Conservation (phyloP, 2,797 vertebrate species). For the Enteromius treurensis region DNA sequence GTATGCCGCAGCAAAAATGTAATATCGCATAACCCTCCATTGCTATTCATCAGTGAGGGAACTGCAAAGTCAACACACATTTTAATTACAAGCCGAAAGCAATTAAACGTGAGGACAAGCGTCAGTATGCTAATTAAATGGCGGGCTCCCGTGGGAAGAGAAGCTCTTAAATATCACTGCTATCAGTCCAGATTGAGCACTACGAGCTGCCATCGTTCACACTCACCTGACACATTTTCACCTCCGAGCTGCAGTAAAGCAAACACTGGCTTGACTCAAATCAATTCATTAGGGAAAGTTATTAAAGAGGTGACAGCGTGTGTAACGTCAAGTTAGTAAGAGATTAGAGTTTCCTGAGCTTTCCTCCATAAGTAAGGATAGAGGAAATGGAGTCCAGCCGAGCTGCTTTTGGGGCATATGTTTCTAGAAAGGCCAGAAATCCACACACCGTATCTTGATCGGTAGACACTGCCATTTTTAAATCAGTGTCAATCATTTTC, state of each 20-base stretch:
- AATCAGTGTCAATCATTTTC: not conserved
- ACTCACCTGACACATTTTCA: slow-evolving; percentile 68
- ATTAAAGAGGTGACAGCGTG: slow-evolving; percentile 36
- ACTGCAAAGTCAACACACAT: slow-evolving; percentile 83
- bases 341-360: slow-evolving; percentile 34
- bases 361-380: not conserved
- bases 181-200: slow-evolving; percentile 70
- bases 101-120: slow-evolving; percentile 78
- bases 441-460: not conserved
- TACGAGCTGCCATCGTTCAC: slow-evolving; percentile 70
- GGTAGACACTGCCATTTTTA: not conserved
- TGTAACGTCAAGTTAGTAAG: slow-evolving; percentile 33
- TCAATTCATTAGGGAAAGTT: slow-evolving; percentile 57
- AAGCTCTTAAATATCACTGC: slow-evolving; percentile 78
- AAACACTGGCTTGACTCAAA: slow-evolving; percentile 70
- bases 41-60: slow-evolving; percentile 83
- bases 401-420: not conserved
- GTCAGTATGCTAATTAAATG: slow-evolving; percentile 80
- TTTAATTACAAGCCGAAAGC: slow-evolving; percentile 82
- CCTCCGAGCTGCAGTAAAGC: slow-evolving; percentile 67
- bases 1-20: slow-evolving; percentile 78
- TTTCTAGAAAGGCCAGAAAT: not conserved
- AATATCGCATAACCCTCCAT: slow-evolving; percentile 81
- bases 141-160: slow-evolving; percentile 76
- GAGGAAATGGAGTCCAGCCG: not conserved